These are phyloP conservation scores for Meteorus colon DNA, from an alignment of 2,888 invertebrate genomes.

Conservation along the genomic window DNA sequence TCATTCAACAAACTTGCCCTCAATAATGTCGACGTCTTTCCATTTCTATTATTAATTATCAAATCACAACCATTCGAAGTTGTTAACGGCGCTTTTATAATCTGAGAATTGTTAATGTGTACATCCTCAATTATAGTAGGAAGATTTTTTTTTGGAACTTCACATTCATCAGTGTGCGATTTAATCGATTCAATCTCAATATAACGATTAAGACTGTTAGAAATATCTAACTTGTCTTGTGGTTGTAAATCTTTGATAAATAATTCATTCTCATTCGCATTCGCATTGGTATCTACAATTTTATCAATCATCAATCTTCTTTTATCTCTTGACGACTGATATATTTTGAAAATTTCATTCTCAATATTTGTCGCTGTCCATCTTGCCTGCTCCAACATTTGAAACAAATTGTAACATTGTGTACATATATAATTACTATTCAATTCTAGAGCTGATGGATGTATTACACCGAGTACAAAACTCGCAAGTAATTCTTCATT, in stretches of 20 bases:
- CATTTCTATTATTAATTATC: neutral
- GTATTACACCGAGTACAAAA: constrained; percentile 57
- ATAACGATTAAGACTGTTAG: constrained; percentile 14
- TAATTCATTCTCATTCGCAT: constrained; percentile 16
- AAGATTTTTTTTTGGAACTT: neutral
- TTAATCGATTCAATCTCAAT: constrained; percentile 14
- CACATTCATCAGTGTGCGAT: constrained; percentile 12
- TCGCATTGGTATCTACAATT: neutral
- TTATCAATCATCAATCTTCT: constrained; percentile 24
- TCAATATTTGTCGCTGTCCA: constrained; percentile 59
- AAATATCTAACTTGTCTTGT: constrained; percentile 28
- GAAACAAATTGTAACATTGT: constrained; percentile 62
- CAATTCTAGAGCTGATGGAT: constrained; percentile 49
- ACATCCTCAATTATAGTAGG: neutral
- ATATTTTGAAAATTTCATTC: constrained; percentile 61
- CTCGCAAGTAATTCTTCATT: constrained; percentile 58
- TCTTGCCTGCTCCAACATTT: constrained; percentile 64
- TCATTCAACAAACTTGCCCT: neutral
- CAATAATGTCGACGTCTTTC: neutral
- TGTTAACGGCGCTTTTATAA: neutral
- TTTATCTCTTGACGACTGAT: constrained; percentile 47
- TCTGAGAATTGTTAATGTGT: neutral
- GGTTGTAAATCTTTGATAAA: constrained; percentile 36
- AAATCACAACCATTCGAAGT: neutral
- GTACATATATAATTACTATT: constrained; percentile 59